Evolutionary conservation across 2,888 invertebrate genomes (phyloP).

Genomic region (Cheilosia scutellata): DNA sequence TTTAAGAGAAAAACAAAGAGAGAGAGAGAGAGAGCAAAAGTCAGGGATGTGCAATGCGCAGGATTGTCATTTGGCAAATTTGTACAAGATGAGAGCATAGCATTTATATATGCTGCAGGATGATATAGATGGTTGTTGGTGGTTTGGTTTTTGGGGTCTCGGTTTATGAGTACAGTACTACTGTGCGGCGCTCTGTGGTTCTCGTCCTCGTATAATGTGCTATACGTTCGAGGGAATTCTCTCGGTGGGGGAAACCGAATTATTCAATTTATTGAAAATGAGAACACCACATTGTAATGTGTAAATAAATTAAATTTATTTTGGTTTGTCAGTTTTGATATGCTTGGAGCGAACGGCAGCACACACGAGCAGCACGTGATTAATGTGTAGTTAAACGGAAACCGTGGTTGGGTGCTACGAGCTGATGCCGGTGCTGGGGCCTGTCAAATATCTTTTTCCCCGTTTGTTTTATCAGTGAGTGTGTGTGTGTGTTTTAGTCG

Average conservation of each 20-base stretch:
- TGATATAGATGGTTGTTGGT: slow-evolving; percentile 14
- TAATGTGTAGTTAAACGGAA: slow-evolving; percentile 76
- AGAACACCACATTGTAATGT: slow-evolving; percentile 75
- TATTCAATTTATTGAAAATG: slow-evolving; percentile 76
- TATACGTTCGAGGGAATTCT: slow-evolving; percentile 40
- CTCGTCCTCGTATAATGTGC: slow-evolving; percentile 6
- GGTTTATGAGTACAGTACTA: slow-evolving; percentile 30
- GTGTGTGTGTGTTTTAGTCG: not conserved
- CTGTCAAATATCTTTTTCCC: not conserved
- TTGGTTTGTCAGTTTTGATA: slow-evolving; percentile 74
- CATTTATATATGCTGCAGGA: not conserved
- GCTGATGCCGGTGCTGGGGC: not conserved
- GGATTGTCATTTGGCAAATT: not conserved
- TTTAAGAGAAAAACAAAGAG: slow-evolving; percentile 14
- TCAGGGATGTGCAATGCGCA: slow-evolving; percentile 45
- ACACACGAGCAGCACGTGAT: slow-evolving; percentile 74
- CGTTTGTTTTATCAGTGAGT: not conserved
- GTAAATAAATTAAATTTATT: slow-evolving; percentile 76
- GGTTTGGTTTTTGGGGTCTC: slow-evolving; percentile 33
- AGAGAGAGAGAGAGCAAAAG: not conserved
- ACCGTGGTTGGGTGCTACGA: slow-evolving; percentile 45
- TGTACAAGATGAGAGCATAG: not conserved
- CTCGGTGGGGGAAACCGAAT: slow-evolving; percentile 51
- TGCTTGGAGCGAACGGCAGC: slow-evolving; percentile 41
- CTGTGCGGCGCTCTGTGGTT: slow-evolving; percentile 20